Conservation (phyloP, 64 coral and sea anemone species). For the Dendrophyllia cribrosa region DNA sequence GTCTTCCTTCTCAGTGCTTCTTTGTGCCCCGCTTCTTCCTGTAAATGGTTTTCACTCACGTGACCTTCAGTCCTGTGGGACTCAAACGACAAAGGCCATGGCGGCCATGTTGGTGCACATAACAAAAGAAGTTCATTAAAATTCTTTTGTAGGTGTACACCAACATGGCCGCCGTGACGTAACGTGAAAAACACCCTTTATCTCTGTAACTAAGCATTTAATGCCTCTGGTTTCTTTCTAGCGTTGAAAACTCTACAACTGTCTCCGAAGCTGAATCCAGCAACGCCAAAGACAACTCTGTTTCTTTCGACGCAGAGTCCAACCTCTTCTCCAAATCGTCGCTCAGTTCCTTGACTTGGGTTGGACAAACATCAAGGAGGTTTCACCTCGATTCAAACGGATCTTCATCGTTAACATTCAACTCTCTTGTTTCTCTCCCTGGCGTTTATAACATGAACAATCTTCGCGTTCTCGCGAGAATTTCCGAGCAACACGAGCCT, state of each 20-base stretch:
- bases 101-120: too few species aligned
- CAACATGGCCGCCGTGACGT: too few species aligned
- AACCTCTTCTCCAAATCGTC: not conserved
- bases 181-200: not conserved
- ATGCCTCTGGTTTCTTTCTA: not conserved
- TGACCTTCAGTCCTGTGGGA: too few species aligned
- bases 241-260: conserved; percentile 12
- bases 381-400: conserved; percentile 36
- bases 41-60: too few species aligned
- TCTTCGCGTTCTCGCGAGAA: conserved; percentile 65
- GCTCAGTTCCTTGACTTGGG: conserved; percentile 53
- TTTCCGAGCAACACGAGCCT: conserved; percentile 28
- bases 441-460: conserved; percentile 82
- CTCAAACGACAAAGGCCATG: too few species aligned
- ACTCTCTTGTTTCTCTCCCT: conserved; percentile 58
- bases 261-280: not conserved
- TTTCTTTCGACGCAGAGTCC: conserved; percentile 23
- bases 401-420: conserved; percentile 50
- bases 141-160: too few species aligned
- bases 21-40: too few species aligned
- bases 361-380: conserved; percentile 67
- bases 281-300: not conserved
- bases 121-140: too few species aligned
- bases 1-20: too few species aligned
- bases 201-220: not conserved